Evolutionary conservation across 2,797 vertebrate species (phyloP), one percentile per base, ranked within the genome.

Genomic region (Discoglossus pictus): DNA sequence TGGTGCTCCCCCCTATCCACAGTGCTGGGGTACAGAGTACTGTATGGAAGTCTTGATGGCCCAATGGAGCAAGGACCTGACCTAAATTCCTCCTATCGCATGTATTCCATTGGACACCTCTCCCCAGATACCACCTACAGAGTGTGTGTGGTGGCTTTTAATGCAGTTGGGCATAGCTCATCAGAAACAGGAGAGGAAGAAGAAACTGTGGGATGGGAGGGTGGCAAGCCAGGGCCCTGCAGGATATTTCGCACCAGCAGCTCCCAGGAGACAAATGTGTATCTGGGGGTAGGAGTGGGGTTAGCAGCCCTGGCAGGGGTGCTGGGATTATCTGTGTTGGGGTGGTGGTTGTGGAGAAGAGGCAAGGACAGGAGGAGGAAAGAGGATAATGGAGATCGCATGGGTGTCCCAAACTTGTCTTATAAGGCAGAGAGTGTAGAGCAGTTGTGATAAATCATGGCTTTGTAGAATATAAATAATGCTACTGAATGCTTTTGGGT

Each of bases 1-100:
- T 71, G 68, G 61, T 71, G 68, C 13, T 71, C 68, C 6, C 68
- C 68, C 6, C 34, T 48, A 12, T 71, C 68, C 23, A 59, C 53
- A n/a, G 68, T 71, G 27, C 20, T 1, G 10, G 25, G 27, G 6
- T 71, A 71, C 20, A 64, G 38, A 12, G 46, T 71, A 12, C 3
- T 71, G 7, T 36, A 65, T 31, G 53, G 21, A 12, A 23, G 31
- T 4, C 12, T 1, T 20, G 20, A 40, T 1, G 35, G 53, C 4
- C 39, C 44, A 8, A 2, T 64, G 6, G 52, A 59, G 11, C 44
- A n/a, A 2, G 52, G 52, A 23, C 68, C 46, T n/a, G 3, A 15
- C 8, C 38, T 71, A 7, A 71, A 71, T 44, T 7, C 44, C 17
- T 35, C 68, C 4, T 65, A 58, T 51, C 61, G 68, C 7, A 51